Conservation (phyloP, 2,113 vertebrate genomes). For the Todiramphus saurophagus region DNA sequence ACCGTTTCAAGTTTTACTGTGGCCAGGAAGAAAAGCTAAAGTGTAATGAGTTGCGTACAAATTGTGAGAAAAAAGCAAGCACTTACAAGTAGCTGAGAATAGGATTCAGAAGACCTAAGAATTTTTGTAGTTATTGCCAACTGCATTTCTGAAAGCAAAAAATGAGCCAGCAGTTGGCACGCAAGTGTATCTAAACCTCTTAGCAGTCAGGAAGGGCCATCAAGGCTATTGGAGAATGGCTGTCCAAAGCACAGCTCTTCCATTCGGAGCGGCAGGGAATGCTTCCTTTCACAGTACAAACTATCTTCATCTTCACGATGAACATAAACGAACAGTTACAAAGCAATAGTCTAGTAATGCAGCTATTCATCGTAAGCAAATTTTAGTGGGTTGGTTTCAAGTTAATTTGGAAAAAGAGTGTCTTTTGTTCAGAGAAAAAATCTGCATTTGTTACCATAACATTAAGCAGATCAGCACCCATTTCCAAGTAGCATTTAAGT, state of each 20-base stretch:
- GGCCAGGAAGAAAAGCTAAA: background rate
- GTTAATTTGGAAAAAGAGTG: background rate
- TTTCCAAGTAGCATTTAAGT: background rate
- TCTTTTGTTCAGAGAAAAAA: conserved; percentile 17
- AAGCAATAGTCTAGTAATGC: background rate
- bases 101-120: background rate
- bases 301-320: background rate
- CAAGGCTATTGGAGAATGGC: background rate
- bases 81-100: background rate
- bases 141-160: conserved; percentile 10
- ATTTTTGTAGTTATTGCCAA: background rate
- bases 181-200: background rate
- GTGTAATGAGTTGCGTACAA: background rate
- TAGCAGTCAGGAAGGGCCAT: background rate
- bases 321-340: background rate
- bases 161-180: background rate
- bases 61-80: background rate
- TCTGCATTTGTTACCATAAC: background rate
- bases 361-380: background rate
- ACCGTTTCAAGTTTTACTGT: background rate
- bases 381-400: background rate
- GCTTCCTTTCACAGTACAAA: background rate
- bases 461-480: background rate
- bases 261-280: background rate
- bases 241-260: background rate